phyloP scores from a whole-genome alignment of 2,797 vertebrate genomes.

The Myotis vivesi region DNA sequence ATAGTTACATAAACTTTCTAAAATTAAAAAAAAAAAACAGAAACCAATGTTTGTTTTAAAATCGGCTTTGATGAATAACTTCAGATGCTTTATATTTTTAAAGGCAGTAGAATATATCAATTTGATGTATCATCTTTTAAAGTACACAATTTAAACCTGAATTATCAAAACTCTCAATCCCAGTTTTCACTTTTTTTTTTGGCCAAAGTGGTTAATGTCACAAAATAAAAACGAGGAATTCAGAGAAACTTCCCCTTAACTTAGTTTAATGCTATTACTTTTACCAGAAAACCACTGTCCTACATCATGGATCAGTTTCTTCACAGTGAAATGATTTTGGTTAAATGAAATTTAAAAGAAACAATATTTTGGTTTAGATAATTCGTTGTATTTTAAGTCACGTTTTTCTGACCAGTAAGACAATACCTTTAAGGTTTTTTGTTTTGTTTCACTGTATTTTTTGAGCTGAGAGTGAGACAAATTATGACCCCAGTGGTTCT shows the following conservation, averaged over 20 bases:
- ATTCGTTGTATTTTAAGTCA: background rate
- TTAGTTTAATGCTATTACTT: background rate
- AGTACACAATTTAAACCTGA: background rate
- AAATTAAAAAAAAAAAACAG: background rate
- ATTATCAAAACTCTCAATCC: conserved; percentile 16
- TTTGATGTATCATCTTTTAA: conserved; percentile 26
- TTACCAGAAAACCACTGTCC: background rate
- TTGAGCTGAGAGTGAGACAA: background rate
- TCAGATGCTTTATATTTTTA: background rate
- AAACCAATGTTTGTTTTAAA: background rate
- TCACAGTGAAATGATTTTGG: background rate
- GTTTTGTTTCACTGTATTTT: background rate
- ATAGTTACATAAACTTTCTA: background rate
- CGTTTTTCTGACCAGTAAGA: background rate
- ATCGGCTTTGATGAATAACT: background rate
- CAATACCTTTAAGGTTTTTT: background rate
- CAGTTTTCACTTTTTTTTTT: conserved; percentile 42
- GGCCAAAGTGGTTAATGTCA: conserved; percentile 11
- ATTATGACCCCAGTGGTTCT: background rate
- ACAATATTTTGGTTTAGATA: background rate
- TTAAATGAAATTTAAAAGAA: conserved; percentile 22
- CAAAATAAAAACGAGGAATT: conserved; percentile 6
- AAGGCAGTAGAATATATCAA: background rate
- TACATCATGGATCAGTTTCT: background rate
- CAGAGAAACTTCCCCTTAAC: background rate